These are phyloP conservation scores for Catharus bicknelli DNA, from an alignment of 2,113 vertebrate species.

Conservation along the genomic window DNA sequence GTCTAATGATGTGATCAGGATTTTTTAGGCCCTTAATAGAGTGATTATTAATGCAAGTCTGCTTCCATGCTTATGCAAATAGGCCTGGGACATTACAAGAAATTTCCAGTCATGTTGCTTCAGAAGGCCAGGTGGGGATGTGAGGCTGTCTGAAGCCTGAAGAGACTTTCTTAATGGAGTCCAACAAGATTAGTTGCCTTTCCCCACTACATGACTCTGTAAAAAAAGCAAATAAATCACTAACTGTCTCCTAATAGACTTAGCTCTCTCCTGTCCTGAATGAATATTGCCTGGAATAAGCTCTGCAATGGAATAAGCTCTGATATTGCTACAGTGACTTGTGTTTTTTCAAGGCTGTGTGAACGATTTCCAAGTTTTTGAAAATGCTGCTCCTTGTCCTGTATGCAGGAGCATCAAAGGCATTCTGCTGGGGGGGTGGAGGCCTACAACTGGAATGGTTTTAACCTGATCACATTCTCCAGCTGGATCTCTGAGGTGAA, in stretches of 20 bases:
- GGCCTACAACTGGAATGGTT: neutral
- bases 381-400: neutral
- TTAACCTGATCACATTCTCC: neutral
- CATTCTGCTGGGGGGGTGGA: neutral
- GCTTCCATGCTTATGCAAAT: slow-evolving; percentile 23
- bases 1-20: neutral
- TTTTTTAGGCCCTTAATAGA: slow-evolving; percentile 1
- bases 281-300: slow-evolving; percentile 39
- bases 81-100: neutral
- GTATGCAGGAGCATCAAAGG: neutral
- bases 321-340: neutral
- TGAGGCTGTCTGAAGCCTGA: slow-evolving; percentile 21
- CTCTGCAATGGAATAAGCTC: neutral
- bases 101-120: slow-evolving; percentile 23
- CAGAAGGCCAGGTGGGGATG: neutral
- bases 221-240: slow-evolving; percentile 59
- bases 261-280: slow-evolving; percentile 45
- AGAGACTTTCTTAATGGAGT: slow-evolving; percentile 50
- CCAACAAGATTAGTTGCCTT: slow-evolving; percentile 57
- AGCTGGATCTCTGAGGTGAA: neutral
- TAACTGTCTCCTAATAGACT: slow-evolving; percentile 50
- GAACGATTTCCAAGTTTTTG: neutral
- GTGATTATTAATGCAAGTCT: slow-evolving; percentile 42
- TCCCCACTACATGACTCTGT: slow-evolving; percentile 27
- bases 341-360: neutral